Percentiles rank a stretch among this genome's conserved stretches.
Conservation (phyloP, 2,113 vertebrate genomes). For the Dendrocopos noguchii region DNA sequence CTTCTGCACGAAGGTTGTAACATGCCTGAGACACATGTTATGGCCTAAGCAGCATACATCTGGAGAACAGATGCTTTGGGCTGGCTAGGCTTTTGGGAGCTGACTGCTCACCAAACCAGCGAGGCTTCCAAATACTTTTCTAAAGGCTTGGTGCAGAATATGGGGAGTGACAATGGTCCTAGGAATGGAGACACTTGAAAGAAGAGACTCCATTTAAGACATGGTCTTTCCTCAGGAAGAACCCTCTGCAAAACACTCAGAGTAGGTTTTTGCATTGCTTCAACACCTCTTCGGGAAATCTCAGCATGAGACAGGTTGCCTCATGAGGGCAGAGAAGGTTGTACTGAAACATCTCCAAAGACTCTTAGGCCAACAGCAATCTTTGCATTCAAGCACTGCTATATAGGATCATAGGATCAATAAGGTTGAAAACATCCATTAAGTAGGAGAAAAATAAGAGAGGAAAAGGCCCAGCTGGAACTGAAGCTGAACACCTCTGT, state of each 20-base stretch:
- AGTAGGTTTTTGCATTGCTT: background rate
- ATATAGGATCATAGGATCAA: too few species aligned
- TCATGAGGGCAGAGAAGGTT: background rate
- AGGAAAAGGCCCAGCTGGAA: too few species aligned
- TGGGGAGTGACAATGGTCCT: fast-evolving
- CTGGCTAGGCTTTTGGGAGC: background rate
- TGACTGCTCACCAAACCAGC: background rate
- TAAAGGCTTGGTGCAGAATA: background rate
- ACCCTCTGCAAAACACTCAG: fast-evolving
- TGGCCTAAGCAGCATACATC: background rate
- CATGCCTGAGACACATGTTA: fast-evolving
- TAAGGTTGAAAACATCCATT: too few species aligned
- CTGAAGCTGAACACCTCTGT: too few species aligned
- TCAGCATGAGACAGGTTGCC: background rate
- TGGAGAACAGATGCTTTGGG: background rate
- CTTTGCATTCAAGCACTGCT: background rate
- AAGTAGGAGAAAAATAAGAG: too few species aligned
- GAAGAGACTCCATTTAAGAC: background rate
- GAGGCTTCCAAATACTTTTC: background rate
- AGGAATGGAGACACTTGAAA: background rate
- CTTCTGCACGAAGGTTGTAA: background rate
- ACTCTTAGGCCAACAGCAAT: fast-evolving
- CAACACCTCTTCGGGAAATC: background rate
- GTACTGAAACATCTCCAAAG: background rate
- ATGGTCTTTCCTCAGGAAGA: background rate